Conservation (phyloP, 1,140 invertebrate species). For the Trachelipus rathkii region DNA sequence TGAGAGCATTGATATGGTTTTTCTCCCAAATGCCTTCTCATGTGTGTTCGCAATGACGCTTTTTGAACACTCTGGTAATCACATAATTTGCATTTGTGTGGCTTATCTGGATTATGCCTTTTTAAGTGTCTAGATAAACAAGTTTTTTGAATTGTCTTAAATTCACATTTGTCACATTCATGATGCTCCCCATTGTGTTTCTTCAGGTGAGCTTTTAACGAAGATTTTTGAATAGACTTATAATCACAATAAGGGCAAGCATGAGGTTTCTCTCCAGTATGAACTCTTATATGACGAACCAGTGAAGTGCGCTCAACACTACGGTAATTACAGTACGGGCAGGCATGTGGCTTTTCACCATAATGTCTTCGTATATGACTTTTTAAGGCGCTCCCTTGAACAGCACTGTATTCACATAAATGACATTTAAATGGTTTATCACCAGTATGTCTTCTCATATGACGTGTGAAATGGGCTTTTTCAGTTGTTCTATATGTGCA, state of each 20-base stretch:
- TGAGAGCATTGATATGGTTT: conserved; percentile 25
- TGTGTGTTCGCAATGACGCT: conserved; percentile 5
- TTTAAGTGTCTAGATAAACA: neutral
- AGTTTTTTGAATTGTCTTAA: neutral
- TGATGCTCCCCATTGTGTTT: neutral
- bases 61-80: conserved; percentile 3
- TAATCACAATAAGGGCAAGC: conserved; percentile 26
- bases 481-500: neutral
- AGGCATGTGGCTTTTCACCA: conserved; percentile 24
- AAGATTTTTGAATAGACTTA: neutral
- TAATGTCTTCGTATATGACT: conserved; percentile 24
- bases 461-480: neutral
- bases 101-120: neutral
- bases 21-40: conserved; percentile 24
- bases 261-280: conserved; percentile 26
- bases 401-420: conserved; percentile 17
- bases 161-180: conserved; percentile 4
- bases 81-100: neutral
- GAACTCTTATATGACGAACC: conserved; percentile 44
- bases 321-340: conserved; percentile 20
- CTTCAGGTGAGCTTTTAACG: neutral
- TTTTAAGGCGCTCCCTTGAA: conserved; percentile 24
- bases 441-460: conserved; percentile 27
- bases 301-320: conserved; percentile 8
- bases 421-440: conserved; percentile 26